Conservation (phyloP, 2,888 invertebrate genomes). For the Chrysolina oricalcia region DNA sequence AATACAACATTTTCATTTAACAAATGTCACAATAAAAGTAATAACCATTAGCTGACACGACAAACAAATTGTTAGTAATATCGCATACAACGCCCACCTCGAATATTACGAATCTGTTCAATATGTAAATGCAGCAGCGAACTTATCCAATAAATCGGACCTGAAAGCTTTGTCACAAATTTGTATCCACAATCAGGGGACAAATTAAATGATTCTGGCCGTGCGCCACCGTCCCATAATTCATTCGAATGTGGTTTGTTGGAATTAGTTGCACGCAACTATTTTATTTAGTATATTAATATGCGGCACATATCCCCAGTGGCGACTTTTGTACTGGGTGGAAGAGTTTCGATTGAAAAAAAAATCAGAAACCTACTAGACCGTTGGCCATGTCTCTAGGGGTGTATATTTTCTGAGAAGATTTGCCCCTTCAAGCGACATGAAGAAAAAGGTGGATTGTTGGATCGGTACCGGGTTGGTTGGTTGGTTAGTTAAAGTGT, state of each 20-base stretch:
- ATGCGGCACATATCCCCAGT: background rate
- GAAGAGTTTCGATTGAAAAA: background rate
- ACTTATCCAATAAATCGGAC: constrained; percentile 49
- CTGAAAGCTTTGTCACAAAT: constrained; percentile 47
- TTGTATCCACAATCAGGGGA: constrained; percentile 48
- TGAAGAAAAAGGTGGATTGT: too few relatives aligned
- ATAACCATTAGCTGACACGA: background rate
- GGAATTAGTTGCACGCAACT: constrained; percentile 41
- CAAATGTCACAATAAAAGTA: too few relatives aligned
- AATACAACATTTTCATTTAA: too few relatives aligned
- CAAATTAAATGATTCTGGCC: constrained; percentile 46
- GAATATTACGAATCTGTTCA: constrained; percentile 33
- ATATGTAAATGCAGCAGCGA: constrained; percentile 48
- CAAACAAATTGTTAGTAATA: background rate
- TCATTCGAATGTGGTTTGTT: constrained; percentile 35
- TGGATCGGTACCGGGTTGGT: too few relatives aligned
- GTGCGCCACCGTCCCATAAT: constrained; percentile 40
- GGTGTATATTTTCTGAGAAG: too few relatives aligned
- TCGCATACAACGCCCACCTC: constrained; percentile 15
- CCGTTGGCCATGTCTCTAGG: too few relatives aligned
- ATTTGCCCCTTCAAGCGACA: too few relatives aligned
- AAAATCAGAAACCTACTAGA: too few relatives aligned
- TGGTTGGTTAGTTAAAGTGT: too few relatives aligned
- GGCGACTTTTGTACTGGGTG: background rate
- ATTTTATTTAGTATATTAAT: constrained; percentile 22